Conservation (phyloP, 2,888 invertebrate species). For the Lochmaea crataegi region DNA sequence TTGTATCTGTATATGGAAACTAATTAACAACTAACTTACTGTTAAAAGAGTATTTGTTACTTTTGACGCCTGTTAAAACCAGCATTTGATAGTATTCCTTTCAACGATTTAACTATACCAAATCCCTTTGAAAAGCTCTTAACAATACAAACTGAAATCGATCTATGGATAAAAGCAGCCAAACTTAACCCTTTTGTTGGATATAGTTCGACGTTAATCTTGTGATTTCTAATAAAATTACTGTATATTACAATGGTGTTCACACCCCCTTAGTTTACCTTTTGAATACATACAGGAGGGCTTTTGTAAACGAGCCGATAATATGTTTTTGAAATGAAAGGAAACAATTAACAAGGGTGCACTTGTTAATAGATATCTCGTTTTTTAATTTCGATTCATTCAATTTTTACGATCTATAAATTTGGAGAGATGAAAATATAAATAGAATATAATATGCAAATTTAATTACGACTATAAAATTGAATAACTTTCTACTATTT, state of each 20-base stretch:
- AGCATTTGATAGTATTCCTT: constrained; percentile 30
- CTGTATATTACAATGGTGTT: constrained; percentile 46
- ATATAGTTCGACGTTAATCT: constrained; percentile 50
- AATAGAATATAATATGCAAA: not conserved
- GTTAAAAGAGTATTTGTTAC: constrained; percentile 27
- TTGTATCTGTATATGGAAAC: too few relatives aligned
- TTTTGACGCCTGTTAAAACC: constrained; percentile 32
- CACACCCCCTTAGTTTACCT: constrained; percentile 49
- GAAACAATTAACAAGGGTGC: not conserved
- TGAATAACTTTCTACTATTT: not conserved
- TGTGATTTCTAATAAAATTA: constrained; percentile 53
- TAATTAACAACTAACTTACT: too few relatives aligned
- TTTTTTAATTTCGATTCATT: too few relatives aligned
- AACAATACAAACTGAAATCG: constrained; percentile 43
- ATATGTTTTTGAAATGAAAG: constrained; percentile 1
- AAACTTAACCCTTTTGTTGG: constrained; percentile 47
- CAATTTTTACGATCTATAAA: too few relatives aligned
- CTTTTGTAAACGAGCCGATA: constrained; percentile 23
- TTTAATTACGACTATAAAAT: not conserved
- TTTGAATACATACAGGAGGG: constrained; percentile 27
- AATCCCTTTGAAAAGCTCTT: constrained; percentile 38
- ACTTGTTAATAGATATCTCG: too few relatives aligned
- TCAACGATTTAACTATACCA: constrained; percentile 29
- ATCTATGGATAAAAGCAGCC: constrained; percentile 31
- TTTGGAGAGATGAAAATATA: too few relatives aligned